These are phyloP conservation scores for Heliopora coerulea DNA, from an alignment of 92 coral and sea anemone genomes.

Conservation along the genomic window DNA sequence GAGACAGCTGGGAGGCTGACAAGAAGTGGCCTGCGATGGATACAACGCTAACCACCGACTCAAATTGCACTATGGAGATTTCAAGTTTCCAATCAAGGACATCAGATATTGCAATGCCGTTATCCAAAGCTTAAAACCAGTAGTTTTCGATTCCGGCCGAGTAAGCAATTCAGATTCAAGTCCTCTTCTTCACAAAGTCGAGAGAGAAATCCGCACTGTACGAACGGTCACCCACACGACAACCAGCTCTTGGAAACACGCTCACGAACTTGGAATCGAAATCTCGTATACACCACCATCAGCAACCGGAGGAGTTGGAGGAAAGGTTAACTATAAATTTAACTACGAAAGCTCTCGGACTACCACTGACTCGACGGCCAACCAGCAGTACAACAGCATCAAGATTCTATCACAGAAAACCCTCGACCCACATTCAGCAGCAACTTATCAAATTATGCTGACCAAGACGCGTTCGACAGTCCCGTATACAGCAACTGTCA, in stretches of 20 bases:
- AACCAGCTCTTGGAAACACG: constrained; percentile 60
- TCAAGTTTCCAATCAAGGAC: constrained; percentile 54
- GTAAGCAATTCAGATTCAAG: constrained; percentile 49
- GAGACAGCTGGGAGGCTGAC: constrained; percentile 70
- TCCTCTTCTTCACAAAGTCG: constrained; percentile 35
- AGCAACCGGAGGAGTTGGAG: background rate
- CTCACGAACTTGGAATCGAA: constrained; percentile 59
- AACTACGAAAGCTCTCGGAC: background rate
- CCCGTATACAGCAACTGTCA: constrained; percentile 62
- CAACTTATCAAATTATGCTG: constrained; percentile 41
- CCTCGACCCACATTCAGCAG: constrained; percentile 22
- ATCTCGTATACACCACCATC: constrained; percentile 52
- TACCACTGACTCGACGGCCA: background rate
- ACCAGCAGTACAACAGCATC: background rate
- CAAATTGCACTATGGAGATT: constrained; percentile 60
- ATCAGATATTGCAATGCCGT: constrained; percentile 55
- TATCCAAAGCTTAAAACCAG: constrained; percentile 50
- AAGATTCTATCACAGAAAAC: constrained; percentile 5
- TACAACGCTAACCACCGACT: constrained; percentile 59
- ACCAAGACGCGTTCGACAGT: constrained; percentile 44
- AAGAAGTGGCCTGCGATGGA: constrained; percentile 54
- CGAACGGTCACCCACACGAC: constrained; percentile 63
- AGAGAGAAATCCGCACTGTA: constrained; percentile 53
- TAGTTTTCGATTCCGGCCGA: constrained; percentile 47
- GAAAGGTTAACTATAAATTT: background rate